Evolutionary conservation across 2,888 invertebrate genomes (phyloP).

Genomic region (Acrobasis suavella): DNA sequence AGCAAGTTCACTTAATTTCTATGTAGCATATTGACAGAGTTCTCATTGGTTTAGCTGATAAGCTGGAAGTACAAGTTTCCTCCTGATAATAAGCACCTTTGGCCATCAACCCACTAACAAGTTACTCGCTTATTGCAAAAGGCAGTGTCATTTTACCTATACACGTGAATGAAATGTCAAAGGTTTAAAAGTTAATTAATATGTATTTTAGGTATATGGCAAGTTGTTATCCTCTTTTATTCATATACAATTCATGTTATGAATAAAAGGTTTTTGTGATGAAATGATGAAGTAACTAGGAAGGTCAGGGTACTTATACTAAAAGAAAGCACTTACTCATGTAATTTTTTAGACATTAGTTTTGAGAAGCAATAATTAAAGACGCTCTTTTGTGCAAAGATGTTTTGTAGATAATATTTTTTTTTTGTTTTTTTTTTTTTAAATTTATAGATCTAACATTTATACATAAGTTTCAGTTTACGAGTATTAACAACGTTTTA

Average conservation of each 20-base stretch:
- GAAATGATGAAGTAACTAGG: not conserved
- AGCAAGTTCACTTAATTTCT: not conserved
- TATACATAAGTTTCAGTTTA: too few relatives aligned
- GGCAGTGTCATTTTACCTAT: not conserved
- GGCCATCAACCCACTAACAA: constrained; percentile 41
- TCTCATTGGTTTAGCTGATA: not conserved
- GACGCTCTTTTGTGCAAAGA: too few relatives aligned
- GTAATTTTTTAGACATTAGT: too few relatives aligned
- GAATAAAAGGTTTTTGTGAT: not conserved
- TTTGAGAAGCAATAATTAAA: too few relatives aligned
- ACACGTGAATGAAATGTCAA: constrained; percentile 5
- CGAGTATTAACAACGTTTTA: too few relatives aligned
- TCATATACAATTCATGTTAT: not conserved
- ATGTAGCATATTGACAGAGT: not conserved
- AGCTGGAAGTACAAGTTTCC: not conserved
- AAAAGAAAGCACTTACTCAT: too few relatives aligned
- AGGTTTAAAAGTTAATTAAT: constrained; percentile 9
- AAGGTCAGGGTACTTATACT: too few relatives aligned
- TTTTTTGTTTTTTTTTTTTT: too few relatives aligned
- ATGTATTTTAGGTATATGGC: not conserved
- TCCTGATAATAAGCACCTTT: not conserved
- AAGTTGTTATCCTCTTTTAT: constrained; percentile 1
- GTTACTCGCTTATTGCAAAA: constrained; percentile 25
- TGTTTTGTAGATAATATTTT: too few relatives aligned
- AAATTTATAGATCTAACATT: too few relatives aligned